phyloP scores from a whole-genome alignment of 2,888 invertebrate species.

The Dusona sp. region DNA sequence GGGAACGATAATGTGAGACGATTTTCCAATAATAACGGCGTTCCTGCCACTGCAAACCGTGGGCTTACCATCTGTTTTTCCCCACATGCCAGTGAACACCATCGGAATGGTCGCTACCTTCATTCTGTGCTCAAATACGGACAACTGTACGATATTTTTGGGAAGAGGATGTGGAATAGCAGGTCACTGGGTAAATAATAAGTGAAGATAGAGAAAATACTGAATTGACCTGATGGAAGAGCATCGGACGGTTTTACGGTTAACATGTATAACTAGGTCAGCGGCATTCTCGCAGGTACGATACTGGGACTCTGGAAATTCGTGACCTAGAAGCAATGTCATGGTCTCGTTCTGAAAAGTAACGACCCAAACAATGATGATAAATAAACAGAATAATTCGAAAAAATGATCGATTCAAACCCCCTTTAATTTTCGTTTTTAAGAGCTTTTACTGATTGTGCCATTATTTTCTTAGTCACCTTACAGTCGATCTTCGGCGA shows the following conservation, averaged over 20 bases:
- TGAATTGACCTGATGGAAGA: slow-evolving; percentile 43
- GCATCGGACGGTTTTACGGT: slow-evolving; percentile 73
- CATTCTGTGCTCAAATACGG: neutral
- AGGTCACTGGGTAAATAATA: slow-evolving; percentile 16
- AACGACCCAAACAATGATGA: slow-evolving; percentile 2
- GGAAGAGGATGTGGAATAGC: slow-evolving; percentile 16
- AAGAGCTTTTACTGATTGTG: neutral
- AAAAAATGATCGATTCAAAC: neutral
- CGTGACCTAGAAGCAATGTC: slow-evolving; percentile 11
- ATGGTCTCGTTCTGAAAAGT: neutral
- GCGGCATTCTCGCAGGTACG: slow-evolving; percentile 76
- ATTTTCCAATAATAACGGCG: slow-evolving; percentile 51
- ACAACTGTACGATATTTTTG: slow-evolving; percentile 18
- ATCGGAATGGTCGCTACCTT: slow-evolving; percentile 21
- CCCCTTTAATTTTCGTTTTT: neutral
- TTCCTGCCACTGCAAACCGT: slow-evolving; percentile 21
- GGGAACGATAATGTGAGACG: slow-evolving; percentile 57
- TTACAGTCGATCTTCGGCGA: neutral
- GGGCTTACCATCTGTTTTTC: slow-evolving; percentile 15
- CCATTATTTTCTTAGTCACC: slow-evolving; percentile 2
- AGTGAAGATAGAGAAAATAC: slow-evolving; percentile 2
- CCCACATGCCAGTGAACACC: slow-evolving; percentile 19
- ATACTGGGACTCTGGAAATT: slow-evolving; percentile 22
- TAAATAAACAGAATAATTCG: neutral
- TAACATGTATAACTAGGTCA: slow-evolving; percentile 79